Evolutionary conservation across 1,140 invertebrate species (phyloP).

Genomic region (Galleria mellonella): DNA sequence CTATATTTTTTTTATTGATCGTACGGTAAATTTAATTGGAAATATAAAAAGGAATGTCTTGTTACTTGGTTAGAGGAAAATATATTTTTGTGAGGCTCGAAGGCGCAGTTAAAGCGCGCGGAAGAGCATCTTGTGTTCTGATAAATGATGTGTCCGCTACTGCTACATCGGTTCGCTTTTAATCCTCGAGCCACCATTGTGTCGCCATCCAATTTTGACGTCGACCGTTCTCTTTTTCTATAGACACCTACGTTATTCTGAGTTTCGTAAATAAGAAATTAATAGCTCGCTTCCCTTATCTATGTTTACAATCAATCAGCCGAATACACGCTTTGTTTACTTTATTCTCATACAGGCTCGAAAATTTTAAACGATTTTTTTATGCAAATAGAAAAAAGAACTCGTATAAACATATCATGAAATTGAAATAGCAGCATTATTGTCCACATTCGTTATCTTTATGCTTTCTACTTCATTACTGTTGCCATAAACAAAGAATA

Average conservation of each 20-base stretch:
- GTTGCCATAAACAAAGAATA: constrained; percentile 20
- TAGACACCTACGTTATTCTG: constrained; percentile 50
- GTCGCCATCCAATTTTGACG: constrained; percentile 54
- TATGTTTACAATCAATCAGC: constrained; percentile 43
- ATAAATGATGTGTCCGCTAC: constrained; percentile 66
- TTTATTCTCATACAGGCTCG: no score
- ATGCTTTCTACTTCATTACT: constrained; percentile 6
- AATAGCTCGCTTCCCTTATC: constrained; percentile 49
- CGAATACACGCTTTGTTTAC: background rate
- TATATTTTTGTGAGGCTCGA: constrained; percentile 6
- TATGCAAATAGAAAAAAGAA: no score
- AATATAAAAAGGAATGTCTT: constrained; percentile 5
- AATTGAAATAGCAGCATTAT: no score
- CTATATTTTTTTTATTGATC: constrained; percentile 4
- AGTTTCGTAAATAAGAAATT: constrained; percentile 59
- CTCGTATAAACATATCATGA: no score
- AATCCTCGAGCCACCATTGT: constrained; percentile 58
- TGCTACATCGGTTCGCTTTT: constrained; percentile 68
- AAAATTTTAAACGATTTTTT: no score
- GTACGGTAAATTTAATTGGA: constrained; percentile 1
- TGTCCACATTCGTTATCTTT: no score
- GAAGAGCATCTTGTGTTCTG: constrained; percentile 41
- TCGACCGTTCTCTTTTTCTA: constrained; percentile 38
- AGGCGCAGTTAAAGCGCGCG: constrained; percentile 22
- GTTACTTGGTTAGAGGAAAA: constrained; percentile 9